These are phyloP conservation scores for Lithodes maja DNA, from an alignment of 2,888 invertebrate species.

Conservation along the genomic window DNA sequence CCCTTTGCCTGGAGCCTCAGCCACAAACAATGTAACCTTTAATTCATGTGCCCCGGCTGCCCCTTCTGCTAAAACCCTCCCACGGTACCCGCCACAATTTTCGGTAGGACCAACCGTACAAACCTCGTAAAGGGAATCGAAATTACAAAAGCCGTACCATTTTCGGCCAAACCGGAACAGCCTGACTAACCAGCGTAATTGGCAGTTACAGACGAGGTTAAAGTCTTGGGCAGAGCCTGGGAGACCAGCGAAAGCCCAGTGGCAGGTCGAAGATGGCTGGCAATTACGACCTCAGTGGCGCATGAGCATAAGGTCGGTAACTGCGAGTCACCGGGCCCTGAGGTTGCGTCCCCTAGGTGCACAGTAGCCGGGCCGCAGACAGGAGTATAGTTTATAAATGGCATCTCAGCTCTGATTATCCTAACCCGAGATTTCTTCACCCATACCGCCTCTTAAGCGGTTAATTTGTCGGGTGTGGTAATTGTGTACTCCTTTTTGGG, in stretches of 20 bases:
- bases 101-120: not conserved
- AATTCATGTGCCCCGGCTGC: not conserved
- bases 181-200: slow-evolving; percentile 59
- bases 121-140: slow-evolving; percentile 41
- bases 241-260: slow-evolving; percentile 25
- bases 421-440: slow-evolving; percentile 49
- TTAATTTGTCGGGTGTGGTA: slow-evolving; percentile 56
- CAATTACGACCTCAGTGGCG: slow-evolving; percentile 4
- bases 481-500: slow-evolving; percentile 40
- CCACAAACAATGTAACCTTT: not conserved
- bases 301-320: slow-evolving; percentile 28
- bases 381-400: slow-evolving; percentile 55
- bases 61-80: not conserved
- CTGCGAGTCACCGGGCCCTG: not conserved
- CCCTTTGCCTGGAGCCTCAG: not conserved
- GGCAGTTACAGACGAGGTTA: slow-evolving; percentile 48
- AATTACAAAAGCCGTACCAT: slow-evolving; percentile 56
- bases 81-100: slow-evolving; percentile 25
- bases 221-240: slow-evolving; percentile 50
- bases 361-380: slow-evolving; percentile 50
- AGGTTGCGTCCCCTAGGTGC: slow-evolving; percentile 12
- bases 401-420: slow-evolving; percentile 51
- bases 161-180: slow-evolving; percentile 53
- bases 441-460: slow-evolving; percentile 37
- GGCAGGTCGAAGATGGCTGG: not conserved